phyloP scores from a whole-genome alignment of 2,113 vertebrate species.

The Gymnorhina tibicen region DNA sequence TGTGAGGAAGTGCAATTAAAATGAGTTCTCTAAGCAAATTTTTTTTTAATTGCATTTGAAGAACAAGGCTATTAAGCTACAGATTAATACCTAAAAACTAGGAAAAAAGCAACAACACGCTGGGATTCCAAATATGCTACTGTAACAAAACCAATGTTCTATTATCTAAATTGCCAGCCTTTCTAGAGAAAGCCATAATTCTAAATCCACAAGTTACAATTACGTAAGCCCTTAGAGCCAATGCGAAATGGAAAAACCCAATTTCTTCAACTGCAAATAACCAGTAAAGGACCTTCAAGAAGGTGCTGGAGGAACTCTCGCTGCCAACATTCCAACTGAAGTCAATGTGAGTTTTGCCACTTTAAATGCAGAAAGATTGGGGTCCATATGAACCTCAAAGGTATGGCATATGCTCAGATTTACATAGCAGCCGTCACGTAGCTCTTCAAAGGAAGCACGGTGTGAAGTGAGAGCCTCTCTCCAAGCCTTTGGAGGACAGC shows the following conservation, averaged over 20 bases:
- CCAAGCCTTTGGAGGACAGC: neutral
- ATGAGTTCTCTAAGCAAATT: neutral
- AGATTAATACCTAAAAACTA: neutral
- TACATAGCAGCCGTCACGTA: neutral
- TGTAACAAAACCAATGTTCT: neutral
- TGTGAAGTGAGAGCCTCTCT: neutral
- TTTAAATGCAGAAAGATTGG: neutral
- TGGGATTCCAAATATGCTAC: neutral
- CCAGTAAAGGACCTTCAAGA: neutral
- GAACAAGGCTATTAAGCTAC: neutral
- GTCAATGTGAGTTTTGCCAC: neutral
- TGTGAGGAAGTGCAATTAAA: slow-evolving; percentile 15
- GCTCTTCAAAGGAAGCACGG: neutral
- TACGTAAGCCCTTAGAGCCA: neutral
- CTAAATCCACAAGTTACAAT: neutral
- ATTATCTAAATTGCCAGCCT: neutral
- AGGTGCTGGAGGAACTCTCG: neutral
- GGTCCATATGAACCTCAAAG: neutral
- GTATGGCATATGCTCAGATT: neutral
- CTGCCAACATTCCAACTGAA: neutral
- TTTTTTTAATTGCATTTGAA: slow-evolving; percentile 8
- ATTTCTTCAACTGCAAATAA: neutral
- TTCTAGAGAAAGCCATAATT: neutral
- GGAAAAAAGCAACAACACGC: neutral
- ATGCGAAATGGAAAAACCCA: neutral